Evolutionary conservation across 2,113 vertebrate species (phyloP).

Genomic region (Melospiza melodia): DNA sequence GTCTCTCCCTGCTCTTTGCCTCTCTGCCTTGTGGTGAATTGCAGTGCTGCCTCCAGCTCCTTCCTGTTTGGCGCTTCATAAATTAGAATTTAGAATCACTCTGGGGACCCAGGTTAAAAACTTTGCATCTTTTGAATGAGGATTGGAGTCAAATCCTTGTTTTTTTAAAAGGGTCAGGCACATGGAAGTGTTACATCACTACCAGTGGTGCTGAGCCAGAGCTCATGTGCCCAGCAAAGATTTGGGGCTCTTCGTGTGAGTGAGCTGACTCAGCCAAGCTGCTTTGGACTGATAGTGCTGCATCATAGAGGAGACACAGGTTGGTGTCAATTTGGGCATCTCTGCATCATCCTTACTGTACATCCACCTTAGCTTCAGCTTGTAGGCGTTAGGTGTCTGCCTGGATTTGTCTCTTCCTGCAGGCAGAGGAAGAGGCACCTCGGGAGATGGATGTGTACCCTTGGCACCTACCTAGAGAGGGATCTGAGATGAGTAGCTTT

Average conservation of each 20-base stretch:
- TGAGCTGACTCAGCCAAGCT: background rate
- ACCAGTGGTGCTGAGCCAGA: background rate
- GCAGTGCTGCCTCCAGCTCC: background rate
- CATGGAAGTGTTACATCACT: background rate
- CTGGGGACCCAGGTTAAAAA: background rate
- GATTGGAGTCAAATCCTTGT: background rate
- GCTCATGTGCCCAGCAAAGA: background rate
- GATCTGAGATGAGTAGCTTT: background rate
- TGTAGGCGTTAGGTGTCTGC: background rate
- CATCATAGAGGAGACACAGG: background rate
- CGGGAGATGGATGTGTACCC: background rate
- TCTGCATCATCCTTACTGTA: background rate
- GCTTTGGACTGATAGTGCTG: background rate
- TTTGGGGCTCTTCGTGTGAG: background rate
- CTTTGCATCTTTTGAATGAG: background rate
- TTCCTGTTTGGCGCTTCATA: conserved; percentile 11
- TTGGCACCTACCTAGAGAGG: background rate
- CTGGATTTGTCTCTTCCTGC: background rate
- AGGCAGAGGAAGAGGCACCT: background rate
- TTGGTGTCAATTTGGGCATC: background rate
- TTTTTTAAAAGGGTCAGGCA: background rate
- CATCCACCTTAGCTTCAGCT: background rate
- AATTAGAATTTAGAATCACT: background rate
- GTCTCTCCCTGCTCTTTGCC: background rate
- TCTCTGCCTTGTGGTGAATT: background rate